phyloP scores from a whole-genome alignment of 2,888 invertebrate genomes.

The Acholoe squamosa region DNA sequence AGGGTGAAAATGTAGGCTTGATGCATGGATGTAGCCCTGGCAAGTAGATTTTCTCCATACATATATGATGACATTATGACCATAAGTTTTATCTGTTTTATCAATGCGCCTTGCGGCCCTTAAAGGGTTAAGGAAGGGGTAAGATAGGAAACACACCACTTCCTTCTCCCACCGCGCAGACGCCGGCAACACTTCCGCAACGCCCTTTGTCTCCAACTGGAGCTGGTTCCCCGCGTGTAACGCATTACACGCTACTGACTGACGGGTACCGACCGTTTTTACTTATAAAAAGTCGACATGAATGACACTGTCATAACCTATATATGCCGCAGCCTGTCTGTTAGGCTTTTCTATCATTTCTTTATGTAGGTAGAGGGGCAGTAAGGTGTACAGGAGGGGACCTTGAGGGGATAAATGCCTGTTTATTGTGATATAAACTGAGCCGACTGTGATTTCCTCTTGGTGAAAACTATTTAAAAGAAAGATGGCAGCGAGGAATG shows the following conservation, averaged over 20 bases:
- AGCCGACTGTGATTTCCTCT: not conserved
- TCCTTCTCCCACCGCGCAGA: not conserved
- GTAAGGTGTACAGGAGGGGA: not conserved
- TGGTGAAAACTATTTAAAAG: not conserved
- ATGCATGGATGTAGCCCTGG: too few relatives aligned
- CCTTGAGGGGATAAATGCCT: not conserved
- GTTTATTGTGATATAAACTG: slow-evolving; percentile 1
- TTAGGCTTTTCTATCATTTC: not conserved
- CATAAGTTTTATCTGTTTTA: too few relatives aligned
- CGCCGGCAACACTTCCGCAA: not conserved
- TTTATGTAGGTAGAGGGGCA: not conserved
- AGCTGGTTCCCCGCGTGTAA: not conserved
- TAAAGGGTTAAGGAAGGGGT: too few relatives aligned
- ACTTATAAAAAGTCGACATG: not conserved
- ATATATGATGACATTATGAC: not conserved
- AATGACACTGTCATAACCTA: slow-evolving; percentile 38
- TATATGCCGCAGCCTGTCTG: not conserved
- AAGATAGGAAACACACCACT: slow-evolving; percentile 16
- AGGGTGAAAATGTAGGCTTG: too few relatives aligned
- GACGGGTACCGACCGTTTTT: slow-evolving; percentile 20
- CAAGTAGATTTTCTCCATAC: too few relatives aligned
- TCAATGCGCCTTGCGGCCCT: too few relatives aligned
- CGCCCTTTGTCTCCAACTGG: slow-evolving; percentile 3
- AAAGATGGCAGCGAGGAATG: too few relatives aligned
- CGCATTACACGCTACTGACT: slow-evolving; percentile 12